These are phyloP conservation scores for Drusus annulatus DNA, from an alignment of 1,140 invertebrate genomes.

Conservation along the genomic window DNA sequence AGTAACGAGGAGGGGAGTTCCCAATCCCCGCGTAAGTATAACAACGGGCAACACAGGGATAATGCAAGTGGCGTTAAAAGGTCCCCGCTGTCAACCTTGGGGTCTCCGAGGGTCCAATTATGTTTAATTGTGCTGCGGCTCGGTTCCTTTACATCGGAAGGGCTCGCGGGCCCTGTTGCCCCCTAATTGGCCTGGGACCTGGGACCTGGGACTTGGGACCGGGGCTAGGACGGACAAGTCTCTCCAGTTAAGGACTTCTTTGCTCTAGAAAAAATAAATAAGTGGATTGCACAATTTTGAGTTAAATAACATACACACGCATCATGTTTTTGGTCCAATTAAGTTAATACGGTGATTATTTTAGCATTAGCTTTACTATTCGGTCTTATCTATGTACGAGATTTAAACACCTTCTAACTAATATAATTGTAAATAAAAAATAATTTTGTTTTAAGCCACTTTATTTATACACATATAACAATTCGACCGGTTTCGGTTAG, in stretches of 20 bases:
- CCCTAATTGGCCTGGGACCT: slow-evolving; percentile 55
- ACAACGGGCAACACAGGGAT: slow-evolving; percentile 8
- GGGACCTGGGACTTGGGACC: neutral
- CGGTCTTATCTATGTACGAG: too few species aligned
- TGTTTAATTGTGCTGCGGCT: slow-evolving; percentile 53
- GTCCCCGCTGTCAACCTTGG: slow-evolving; percentile 51
- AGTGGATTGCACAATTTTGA: too few species aligned
- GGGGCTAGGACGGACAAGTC: neutral
- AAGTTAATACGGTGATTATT: too few species aligned
- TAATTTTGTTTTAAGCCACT: too few species aligned
- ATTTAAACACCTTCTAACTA: too few species aligned
- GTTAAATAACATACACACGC: too few species aligned
- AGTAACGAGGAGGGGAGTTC: neutral
- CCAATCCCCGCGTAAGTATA: neutral
- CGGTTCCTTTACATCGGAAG: slow-evolving; percentile 43
- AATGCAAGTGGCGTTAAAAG: slow-evolving; percentile 33
- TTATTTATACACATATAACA: too few species aligned
- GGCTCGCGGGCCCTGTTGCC: neutral
- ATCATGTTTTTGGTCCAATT: too few species aligned
- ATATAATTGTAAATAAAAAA: too few species aligned
- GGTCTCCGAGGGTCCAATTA: slow-evolving; percentile 58
- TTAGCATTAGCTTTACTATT: too few species aligned
- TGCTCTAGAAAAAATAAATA: neutral
- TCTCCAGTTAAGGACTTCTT: slow-evolving; percentile 4
- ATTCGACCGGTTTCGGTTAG: too few species aligned